Evolutionary conservation across 2,888 invertebrate genomes (phyloP).

Genomic region (Zeuzera pyrina): DNA sequence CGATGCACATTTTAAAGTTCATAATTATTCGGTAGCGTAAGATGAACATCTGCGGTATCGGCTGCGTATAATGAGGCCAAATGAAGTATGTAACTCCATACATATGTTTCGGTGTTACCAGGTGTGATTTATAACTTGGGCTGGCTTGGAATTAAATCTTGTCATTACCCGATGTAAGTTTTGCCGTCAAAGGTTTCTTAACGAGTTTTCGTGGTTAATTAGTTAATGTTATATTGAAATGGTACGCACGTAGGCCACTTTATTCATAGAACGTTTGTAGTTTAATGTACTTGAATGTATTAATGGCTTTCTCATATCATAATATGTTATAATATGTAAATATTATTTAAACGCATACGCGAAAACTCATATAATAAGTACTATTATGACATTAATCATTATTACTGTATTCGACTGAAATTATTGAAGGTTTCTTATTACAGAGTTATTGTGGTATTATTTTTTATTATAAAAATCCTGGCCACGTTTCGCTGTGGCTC

Average conservation of each 20-base stretch:
- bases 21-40: neutral
- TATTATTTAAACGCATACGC: too few species aligned
- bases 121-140: slow-evolving; percentile 27
- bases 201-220: slow-evolving; percentile 2
- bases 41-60: slow-evolving; percentile 3
- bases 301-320: too few species aligned
- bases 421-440: too few species aligned
- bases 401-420: too few species aligned
- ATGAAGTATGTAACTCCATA: slow-evolving; percentile 17
- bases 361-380: too few species aligned
- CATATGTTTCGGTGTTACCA: slow-evolving; percentile 17
- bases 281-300: too few species aligned
- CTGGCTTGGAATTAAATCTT: slow-evolving; percentile 25
- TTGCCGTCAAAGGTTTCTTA: slow-evolving; percentile 1
- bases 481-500: too few species aligned
- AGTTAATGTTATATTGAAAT: slow-evolving; percentile 9
- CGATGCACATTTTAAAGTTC: slow-evolving; percentile 12
- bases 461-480: too few species aligned
- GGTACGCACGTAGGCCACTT: slow-evolving; percentile 7
- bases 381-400: too few species aligned
- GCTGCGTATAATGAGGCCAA: slow-evolving; percentile 12
- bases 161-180: slow-evolving; percentile 22
- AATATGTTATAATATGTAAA: too few species aligned
- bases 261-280: slow-evolving; percentile 8
- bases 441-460: too few species aligned